Base-by-base conservation (phyloP, 1,140 invertebrate species). In the Formica exsecta region DNA sequence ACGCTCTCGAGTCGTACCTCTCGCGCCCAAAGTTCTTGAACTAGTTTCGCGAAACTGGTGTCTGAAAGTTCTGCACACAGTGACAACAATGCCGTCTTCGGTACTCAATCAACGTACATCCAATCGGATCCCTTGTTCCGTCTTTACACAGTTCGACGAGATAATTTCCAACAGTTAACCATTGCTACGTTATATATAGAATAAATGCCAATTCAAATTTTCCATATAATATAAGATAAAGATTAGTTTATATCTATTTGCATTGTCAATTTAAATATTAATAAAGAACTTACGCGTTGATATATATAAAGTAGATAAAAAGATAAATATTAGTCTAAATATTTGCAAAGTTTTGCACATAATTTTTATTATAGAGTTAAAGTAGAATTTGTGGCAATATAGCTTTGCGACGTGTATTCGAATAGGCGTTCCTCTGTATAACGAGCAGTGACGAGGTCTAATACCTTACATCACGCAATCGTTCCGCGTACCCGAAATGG, bases 71-170 rank as follows among this genome's bases (percentile, higher is more conserved):
- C 73, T 74, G 68, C 32, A 57, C 68, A 83, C 68, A 83, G 68
- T 44, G 79, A 68, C 54, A 61, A 59, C 66, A 73, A 71, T 51
- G 54, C 19, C 79, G 79, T 19, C 62, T 62, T 73, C 66, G 79
- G 68, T 83, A 83, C 79, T 83, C 79, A 83, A 83, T 83, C 79
- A 83, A 83, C 79, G 68, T 83, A 74, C 68, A 83, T 74, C 79
- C 79, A 83, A 83, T 83, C 79, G 79, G 38, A 74, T 74, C 79
- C 29, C 68, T 83, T 61, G 68, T 83, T 83, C 68, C 38, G 57
- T 74, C 68, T 83, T 83, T 68, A 61, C 68, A 83, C 79, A 83
- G 41, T 83, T 83, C 79, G 79, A 83, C 68, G 79, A 83, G 68
- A 83, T 83, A 83, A 83, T 83, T 83, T 83, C 44, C 54, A 62